Conservation (phyloP, 2,888 invertebrate species). For the Teleogryllus oceanicus region DNA sequence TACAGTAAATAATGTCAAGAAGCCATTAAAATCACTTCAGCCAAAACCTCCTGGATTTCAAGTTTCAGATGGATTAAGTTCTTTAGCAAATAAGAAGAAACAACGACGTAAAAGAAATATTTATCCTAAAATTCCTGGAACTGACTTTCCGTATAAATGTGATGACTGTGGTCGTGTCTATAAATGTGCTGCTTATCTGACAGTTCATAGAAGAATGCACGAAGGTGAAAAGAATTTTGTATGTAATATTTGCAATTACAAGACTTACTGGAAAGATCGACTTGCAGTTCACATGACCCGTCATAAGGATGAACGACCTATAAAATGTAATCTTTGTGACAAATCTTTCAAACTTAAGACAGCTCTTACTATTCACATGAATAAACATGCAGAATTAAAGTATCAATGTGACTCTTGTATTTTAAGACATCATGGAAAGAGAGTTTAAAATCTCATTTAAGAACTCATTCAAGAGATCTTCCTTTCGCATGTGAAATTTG, state of each 20-base stretch:
- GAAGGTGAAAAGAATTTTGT: conserved; percentile 31
- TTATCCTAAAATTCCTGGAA: too few relatives aligned
- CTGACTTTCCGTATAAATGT: conserved; percentile 12
- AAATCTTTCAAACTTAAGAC: conserved; percentile 47
- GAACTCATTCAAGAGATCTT: conserved; percentile 61
- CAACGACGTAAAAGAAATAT: too few relatives aligned
- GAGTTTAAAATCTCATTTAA: conserved; percentile 49
- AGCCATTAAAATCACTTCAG: too few relatives aligned
- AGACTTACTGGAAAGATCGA: conserved; percentile 47
- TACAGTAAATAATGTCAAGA: too few relatives aligned
- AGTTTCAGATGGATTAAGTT: too few relatives aligned
- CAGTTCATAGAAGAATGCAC: conserved; percentile 30
- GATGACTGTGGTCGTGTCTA: conserved; percentile 30
- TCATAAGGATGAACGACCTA: conserved; percentile 27
- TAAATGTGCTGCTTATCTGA: conserved; percentile 25
- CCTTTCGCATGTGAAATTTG: conserved; percentile 55
- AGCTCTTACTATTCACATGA: conserved; percentile 58
- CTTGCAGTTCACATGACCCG: conserved; percentile 27
- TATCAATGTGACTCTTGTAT: conserved; percentile 53
- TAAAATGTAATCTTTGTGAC: conserved; percentile 30
- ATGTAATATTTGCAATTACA: conserved; percentile 46
- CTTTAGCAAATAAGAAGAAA: too few relatives aligned
- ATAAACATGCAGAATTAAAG: conserved; percentile 54
- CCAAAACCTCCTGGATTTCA: too few relatives aligned
- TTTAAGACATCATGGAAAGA: conserved; percentile 34